These are phyloP conservation scores for Trichonephila clavipes DNA, from an alignment of 1,140 invertebrate genomes.

Conservation along the genomic window DNA sequence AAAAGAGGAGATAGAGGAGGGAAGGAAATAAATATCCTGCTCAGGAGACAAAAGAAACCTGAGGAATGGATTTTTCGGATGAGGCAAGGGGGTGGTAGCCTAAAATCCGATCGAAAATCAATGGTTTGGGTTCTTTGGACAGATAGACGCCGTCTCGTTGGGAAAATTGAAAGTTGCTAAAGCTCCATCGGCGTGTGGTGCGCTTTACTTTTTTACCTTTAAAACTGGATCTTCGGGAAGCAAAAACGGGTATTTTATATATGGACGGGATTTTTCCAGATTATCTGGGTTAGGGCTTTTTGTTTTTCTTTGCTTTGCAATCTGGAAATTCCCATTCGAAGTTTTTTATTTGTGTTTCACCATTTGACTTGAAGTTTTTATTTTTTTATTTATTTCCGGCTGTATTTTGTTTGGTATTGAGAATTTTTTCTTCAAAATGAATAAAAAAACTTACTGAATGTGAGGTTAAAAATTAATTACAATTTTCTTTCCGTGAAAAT, in stretches of 20 bases:
- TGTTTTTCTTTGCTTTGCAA: not conserved
- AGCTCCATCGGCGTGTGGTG: not conserved
- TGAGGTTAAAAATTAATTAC: too few species aligned
- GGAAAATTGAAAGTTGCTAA: slow-evolving; percentile 33
- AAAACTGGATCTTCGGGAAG: slow-evolving; percentile 21
- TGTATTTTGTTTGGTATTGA: too few species aligned
- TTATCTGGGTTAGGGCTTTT: not conserved
- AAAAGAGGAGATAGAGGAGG: slow-evolving; percentile 5
- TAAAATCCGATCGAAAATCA: slow-evolving; percentile 70
- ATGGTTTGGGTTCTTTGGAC: slow-evolving; percentile 35
- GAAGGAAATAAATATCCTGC: slow-evolving; percentile 27
- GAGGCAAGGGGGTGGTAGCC: slow-evolving; percentile 25
- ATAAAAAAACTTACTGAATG: too few species aligned
- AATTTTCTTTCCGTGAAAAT: too few species aligned
- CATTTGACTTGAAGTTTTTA: too few species aligned
- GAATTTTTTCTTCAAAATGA: too few species aligned
- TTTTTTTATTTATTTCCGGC: too few species aligned
- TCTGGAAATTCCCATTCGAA: not conserved
- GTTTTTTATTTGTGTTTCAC: not conserved
- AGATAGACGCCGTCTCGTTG: slow-evolving; percentile 43
- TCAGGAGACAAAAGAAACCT: slow-evolving; percentile 59
- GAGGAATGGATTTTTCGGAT: slow-evolving; percentile 70
- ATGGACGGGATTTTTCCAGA: slow-evolving; percentile 37
- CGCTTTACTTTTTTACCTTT: not conserved
- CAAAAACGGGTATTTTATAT: slow-evolving; percentile 28